Percentiles rank a stretch among this genome's conserved stretches.
These are phyloP conservation scores for Cacatua alba DNA, from an alignment of 2,113 vertebrate genomes.

Conservation along the genomic window DNA sequence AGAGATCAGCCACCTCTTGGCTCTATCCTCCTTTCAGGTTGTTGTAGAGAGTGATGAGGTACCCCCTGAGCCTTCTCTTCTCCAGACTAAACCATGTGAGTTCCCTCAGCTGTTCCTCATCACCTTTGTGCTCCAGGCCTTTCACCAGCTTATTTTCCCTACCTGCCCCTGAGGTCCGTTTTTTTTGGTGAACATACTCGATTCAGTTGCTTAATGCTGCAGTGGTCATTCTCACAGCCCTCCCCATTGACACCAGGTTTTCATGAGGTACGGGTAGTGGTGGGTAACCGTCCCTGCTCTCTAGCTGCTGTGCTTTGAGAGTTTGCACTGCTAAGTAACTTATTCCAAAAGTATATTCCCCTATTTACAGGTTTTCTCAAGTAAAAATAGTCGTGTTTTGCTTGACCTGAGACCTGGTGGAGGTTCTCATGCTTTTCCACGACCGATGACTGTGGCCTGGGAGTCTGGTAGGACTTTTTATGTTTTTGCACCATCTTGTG, in stretches of 20 bases:
- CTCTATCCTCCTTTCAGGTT: neutral
- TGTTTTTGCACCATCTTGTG: constrained; percentile 70
- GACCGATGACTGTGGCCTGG: neutral
- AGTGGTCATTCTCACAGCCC: neutral
- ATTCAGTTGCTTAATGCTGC: neutral
- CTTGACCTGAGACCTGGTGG: constrained; percentile 63
- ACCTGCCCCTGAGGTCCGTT: neutral
- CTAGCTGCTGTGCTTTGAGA: rapidly evolving
- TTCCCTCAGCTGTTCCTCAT: neutral
- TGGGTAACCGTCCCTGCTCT: neutral
- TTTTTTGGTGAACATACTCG: neutral
- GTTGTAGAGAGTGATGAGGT: neutral
- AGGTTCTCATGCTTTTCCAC: neutral
- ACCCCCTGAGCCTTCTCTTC: neutral
- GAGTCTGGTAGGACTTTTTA: neutral
- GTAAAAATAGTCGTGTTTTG: neutral
- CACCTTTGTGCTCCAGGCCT: neutral
- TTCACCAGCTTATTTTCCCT: neutral
- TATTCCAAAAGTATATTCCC: neutral
- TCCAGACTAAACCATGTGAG: neutral
- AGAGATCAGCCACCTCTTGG: neutral
- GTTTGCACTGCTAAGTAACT: rapidly evolving
- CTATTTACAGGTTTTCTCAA: neutral
- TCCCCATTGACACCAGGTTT: neutral
- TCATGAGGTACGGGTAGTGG: too few species aligned